Percentiles rank a stretch among this genome's conserved stretches.
Conservation (phyloP, 2,797 vertebrate species). For the Notolabrus celidotus region DNA sequence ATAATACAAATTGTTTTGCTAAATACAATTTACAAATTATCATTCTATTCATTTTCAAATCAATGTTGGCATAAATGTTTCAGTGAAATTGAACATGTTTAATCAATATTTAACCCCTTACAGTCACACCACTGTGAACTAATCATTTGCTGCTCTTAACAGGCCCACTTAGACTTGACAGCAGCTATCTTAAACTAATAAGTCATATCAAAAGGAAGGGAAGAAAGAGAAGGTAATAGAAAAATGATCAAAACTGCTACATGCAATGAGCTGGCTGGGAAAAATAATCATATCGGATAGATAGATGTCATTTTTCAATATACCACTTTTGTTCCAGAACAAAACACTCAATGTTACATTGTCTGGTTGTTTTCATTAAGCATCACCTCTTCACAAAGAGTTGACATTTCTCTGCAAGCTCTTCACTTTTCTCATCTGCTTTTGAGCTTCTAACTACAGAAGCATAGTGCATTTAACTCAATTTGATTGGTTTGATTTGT, state of each 20-base stretch:
- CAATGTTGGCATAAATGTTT: neutral
- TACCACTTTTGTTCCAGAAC: too few relatives aligned
- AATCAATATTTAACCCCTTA: neutral
- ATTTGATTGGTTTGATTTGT: too few relatives aligned
- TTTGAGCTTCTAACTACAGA: too few relatives aligned
- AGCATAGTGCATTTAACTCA: too few relatives aligned
- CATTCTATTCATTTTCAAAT: neutral
- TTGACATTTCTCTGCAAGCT: too few relatives aligned
- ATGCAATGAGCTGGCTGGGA: neutral
- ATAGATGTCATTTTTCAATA: neutral
- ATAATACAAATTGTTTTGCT: too few relatives aligned
- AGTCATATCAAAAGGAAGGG: conserved; percentile 6
- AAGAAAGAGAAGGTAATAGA: too few relatives aligned
- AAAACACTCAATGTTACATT: too few relatives aligned
- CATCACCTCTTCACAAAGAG: too few relatives aligned
- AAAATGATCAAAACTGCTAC: neutral
- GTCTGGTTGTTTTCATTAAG: too few relatives aligned
- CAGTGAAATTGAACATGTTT: neutral
- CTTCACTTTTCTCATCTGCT: too few relatives aligned
- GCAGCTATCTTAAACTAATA: conserved; percentile 7
- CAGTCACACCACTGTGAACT: conserved; percentile 10
- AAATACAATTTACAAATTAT: too few relatives aligned
- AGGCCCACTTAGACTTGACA: conserved; percentile 3
- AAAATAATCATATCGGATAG: neutral
- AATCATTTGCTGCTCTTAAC: neutral